Percentiles rank a stretch among this genome's conserved stretches.
These are phyloP conservation scores for Holacanthus passer DNA, from an alignment of 2,113 vertebrate species.

Conservation along the genomic window DNA sequence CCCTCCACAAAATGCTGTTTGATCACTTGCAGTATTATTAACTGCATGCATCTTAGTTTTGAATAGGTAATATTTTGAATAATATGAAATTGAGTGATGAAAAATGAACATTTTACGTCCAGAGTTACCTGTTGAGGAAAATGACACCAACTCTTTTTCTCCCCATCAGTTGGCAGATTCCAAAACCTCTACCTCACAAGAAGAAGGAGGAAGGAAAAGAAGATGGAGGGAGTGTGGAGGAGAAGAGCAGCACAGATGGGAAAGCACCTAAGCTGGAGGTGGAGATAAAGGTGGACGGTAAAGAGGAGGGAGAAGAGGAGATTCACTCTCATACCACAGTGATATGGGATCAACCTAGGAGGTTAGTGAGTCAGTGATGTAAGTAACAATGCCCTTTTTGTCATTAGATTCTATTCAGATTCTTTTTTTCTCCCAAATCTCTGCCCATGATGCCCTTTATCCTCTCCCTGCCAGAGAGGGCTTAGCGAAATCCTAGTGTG, in stretches of 20 bases:
- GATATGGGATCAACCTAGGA: slow-evolving; percentile 76
- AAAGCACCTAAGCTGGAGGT: slow-evolving; percentile 41
- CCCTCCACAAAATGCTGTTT: background rate
- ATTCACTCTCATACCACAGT: slow-evolving; percentile 16
- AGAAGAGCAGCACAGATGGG: slow-evolving; percentile 29
- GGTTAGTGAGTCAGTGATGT: slow-evolving; percentile 69
- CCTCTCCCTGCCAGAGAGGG: slow-evolving; percentile 4
- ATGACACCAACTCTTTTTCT: too few species aligned
- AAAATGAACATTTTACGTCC: background rate
- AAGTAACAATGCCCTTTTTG: background rate
- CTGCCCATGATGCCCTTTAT: slow-evolving; percentile 29
- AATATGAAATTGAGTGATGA: background rate
- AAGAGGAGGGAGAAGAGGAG: slow-evolving; percentile 52
- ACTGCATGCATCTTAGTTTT: background rate
- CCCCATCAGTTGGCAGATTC: slow-evolving; percentile 60
- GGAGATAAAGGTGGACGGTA: slow-evolving; percentile 55
- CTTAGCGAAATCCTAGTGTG: slow-evolving; percentile 42
- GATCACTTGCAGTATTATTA: background rate
- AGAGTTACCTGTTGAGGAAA: background rate
- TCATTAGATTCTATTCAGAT: slow-evolving; percentile 42
- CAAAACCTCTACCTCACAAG: slow-evolving; percentile 30
- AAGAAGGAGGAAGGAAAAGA: slow-evolving; percentile 23
- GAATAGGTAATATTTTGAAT: background rate
- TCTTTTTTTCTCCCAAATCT: slow-evolving; percentile 3
- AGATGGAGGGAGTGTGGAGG: slow-evolving; percentile 3